Percentiles rank a stretch among this genome's conserved stretches.
Conservation (phyloP, 2,113 vertebrate species). For the Gambusia holbrooki region DNA sequence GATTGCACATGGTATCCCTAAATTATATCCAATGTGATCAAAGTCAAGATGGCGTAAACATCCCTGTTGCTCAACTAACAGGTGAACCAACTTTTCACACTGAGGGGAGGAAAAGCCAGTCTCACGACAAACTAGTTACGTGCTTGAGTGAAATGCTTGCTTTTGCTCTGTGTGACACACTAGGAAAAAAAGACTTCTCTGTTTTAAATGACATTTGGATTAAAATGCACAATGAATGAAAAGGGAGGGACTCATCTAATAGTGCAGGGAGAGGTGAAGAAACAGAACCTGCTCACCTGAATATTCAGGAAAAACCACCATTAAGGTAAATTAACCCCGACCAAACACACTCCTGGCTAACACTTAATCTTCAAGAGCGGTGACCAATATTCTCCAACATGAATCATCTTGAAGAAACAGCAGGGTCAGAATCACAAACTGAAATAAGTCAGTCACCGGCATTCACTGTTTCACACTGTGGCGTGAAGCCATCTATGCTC, state of each 20-base stretch:
- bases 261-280: not conserved
- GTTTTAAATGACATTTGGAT: constrained; percentile 12
- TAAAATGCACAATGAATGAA: not conserved
- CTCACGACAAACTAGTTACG: constrained; percentile 8
- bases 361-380: too few species aligned
- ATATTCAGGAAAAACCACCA: not conserved
- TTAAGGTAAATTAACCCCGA: not conserved
- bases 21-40: not conserved
- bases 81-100: not conserved
- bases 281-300: not conserved
- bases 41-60: not conserved
- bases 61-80: constrained; percentile 13
- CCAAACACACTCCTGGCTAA: too few species aligned
- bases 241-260: not conserved
- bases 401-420: too few species aligned
- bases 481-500: too few species aligned
- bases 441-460: too few species aligned
- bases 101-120: constrained; percentile 33
- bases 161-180: constrained; percentile 16
- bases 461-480: too few species aligned
- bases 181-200: constrained; percentile 19
- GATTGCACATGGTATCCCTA: not conserved
- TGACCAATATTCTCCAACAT: too few species aligned
- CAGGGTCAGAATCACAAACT: too few species aligned
- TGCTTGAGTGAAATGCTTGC: constrained; percentile 28